Conservation (phyloP, 2,888 invertebrate species). For the Agapostemon virescens region DNA sequence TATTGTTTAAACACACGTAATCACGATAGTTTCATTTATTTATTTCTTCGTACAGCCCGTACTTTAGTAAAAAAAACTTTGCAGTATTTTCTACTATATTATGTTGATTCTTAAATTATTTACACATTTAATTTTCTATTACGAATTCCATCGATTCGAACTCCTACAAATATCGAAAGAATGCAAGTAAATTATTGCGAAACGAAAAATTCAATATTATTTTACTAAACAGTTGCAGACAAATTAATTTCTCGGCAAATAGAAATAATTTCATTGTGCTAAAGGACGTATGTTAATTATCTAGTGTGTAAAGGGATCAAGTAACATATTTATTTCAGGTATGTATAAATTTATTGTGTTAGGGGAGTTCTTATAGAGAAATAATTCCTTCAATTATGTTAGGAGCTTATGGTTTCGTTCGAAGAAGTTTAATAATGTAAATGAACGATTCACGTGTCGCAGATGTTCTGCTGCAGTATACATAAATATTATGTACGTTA, state of each 20-base stretch:
- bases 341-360: slow-evolving; percentile 4
- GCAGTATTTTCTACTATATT: background rate
- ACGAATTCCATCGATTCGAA: background rate
- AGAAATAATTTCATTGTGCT: background rate
- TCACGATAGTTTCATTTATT: background rate
- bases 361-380: background rate
- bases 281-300: background rate
- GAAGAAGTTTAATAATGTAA: background rate
- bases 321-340: slow-evolving; percentile 13
- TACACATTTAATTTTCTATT: background rate
- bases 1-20: background rate
- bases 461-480: background rate
- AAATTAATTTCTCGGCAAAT: background rate
- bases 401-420: background rate
- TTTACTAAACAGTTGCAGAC: no score
- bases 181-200: no score
- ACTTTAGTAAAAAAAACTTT: background rate
- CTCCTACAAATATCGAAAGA: no score
- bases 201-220: no score
- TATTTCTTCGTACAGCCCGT: background rate
- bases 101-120: background rate
- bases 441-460: background rate
- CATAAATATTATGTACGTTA: background rate
- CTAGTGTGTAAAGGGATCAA: background rate
- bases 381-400: background rate